A percentile compares a stretch with the other conserved stretches of the same genome.
Conservation (phyloP, 2,113 vertebrate species). For the Phalacrocorax carbo region DNA sequence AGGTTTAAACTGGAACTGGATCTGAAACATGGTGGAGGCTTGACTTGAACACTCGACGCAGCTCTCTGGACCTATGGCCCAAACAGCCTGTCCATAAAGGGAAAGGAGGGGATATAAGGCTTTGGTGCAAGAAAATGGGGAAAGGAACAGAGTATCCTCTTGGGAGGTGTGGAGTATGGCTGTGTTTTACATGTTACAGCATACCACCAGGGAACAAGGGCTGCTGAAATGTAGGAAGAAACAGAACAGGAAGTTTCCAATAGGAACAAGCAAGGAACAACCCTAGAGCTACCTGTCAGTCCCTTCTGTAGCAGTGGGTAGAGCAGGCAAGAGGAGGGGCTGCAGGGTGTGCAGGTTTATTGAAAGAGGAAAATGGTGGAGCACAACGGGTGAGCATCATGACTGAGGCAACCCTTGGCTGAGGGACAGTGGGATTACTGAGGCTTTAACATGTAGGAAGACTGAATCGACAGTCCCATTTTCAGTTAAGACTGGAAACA, state of each 20-base stretch:
- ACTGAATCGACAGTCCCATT: not conserved
- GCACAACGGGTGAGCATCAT: not conserved
- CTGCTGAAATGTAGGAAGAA: not conserved
- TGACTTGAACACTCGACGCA: not conserved
- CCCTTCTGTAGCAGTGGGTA: not conserved
- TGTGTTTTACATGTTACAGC: not conserved
- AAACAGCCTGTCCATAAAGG: not conserved
- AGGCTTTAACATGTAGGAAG: not conserved
- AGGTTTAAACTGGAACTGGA: not conserved
- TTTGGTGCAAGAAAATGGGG: not conserved
- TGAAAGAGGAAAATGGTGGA: not conserved
- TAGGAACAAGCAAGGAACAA: not conserved
- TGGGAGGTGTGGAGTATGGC: too few relatives aligned
- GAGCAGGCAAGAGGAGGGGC: not conserved
- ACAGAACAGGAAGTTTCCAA: not conserved
- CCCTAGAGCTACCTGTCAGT: too few relatives aligned
- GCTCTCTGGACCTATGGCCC: not conserved
- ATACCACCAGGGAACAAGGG: not conserved
- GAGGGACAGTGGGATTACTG: not conserved
- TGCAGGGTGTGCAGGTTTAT: not conserved
- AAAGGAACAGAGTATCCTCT: not conserved
- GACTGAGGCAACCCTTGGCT: not conserved
- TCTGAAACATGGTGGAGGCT: not conserved
- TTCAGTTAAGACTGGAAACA: not conserved
- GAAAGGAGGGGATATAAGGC: not conserved